Conservation (phyloP, 2,888 invertebrate genomes). For the Thalpophila matura region DNA sequence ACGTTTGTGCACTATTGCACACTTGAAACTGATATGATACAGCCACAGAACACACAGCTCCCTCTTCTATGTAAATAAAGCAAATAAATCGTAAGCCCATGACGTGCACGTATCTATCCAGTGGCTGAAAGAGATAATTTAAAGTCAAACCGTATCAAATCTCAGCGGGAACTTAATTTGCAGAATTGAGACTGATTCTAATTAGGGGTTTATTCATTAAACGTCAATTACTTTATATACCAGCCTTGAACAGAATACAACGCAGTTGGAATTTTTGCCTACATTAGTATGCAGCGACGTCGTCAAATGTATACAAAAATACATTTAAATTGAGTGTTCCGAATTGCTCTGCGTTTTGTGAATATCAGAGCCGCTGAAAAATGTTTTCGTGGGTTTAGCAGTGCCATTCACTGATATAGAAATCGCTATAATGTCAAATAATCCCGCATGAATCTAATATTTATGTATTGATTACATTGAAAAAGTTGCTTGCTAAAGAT, state of each 20-base stretch:
- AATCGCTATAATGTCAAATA: conserved; percentile 37
- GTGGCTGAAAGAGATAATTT: conserved; percentile 31
- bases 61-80: conserved; percentile 19
- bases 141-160: conserved; percentile 34
- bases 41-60: not conserved
- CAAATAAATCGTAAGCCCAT: conserved; percentile 14
- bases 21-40: conserved; percentile 29
- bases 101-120: conserved; percentile 21
- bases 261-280: conserved; percentile 37
- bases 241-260: conserved; percentile 46
- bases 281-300: conserved; percentile 56
- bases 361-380: conserved; percentile 42
- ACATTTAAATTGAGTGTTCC: conserved; percentile 55
- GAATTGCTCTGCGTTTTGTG: conserved; percentile 29
- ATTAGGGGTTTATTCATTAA: conserved; percentile 57
- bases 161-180: conserved; percentile 37
- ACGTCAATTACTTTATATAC: conserved; percentile 51
- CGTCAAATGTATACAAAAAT: conserved; percentile 52
- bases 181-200: conserved; percentile 46
- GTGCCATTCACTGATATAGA: conserved; percentile 32
- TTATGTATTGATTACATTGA: conserved; percentile 35
- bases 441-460: conserved; percentile 20
- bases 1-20: conserved; percentile 35
- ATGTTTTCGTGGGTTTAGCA: conserved; percentile 26
- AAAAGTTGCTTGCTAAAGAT: conserved; percentile 17